Evolutionary conservation across 2,888 invertebrate species (phyloP), one percentile per base, ranked within the genome.

Genomic region (Chirona hameri): DNA sequence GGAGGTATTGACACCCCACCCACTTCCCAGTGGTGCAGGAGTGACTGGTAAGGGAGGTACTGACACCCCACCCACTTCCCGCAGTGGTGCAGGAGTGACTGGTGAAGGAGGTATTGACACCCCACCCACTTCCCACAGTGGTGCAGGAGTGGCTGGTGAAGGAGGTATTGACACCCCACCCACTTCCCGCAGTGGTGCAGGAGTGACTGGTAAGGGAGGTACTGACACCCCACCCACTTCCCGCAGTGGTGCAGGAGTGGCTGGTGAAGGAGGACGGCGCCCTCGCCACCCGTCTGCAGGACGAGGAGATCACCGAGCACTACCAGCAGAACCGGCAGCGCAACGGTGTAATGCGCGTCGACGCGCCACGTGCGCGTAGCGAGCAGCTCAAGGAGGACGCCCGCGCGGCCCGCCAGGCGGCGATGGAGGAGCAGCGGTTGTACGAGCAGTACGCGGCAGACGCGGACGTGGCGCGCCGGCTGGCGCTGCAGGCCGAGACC

Each of bases 201-300:
- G n/a, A n/a, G n/a, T n/a, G n/a, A n/a, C n/a, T n/a, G n/a, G n/a
- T n/a, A n/a, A n/a, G n/a, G n/a, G n/a, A n/a, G n/a, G n/a, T n/a
- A n/a, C n/a, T n/a, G n/a, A n/a, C n/a, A n/a, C n/a, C n/a, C n/a
- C n/a, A n/a, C n/a, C n/a, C n/a, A n/a, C 57, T 57, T 9, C 57
- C 89, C 89, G 82, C 89, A 93, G 94, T 94, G 83, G 93, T 94
- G 87, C 92, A 93, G 86, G 93, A 95, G 88, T 95, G 94, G 94
- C 89, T 93, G 86, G 93, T 95, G 57, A 92, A 94, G 86, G 95
- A 95, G 89, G 95, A 95, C 88, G 93, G 93, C 85, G 95, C 94
- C 29, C 88, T 95, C 86, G 95, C 95, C 15, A 93, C 94, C 88
- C 91, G 92, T 85, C 90, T 95, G 57, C 95, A 95, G 88, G 92